Conservation (phyloP, 23 tunicate genomes). For the Styela clava region DNA sequence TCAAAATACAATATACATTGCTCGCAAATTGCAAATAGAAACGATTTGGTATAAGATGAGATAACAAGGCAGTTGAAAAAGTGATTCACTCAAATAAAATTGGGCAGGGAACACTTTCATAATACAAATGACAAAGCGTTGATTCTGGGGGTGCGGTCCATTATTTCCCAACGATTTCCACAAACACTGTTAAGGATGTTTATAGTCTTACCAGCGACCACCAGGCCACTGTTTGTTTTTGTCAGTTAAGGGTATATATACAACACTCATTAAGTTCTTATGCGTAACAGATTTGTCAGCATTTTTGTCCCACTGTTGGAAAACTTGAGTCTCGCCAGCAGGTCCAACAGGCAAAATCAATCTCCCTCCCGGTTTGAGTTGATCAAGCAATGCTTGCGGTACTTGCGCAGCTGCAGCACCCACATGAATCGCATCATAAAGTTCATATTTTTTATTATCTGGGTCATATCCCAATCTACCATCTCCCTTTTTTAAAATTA, state of each 20-base stretch:
- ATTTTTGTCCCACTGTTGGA: constrained; percentile 92
- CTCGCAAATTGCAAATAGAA: too few species aligned
- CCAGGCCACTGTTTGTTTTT: constrained; percentile 84
- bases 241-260: constrained; percentile 90
- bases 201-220: constrained; percentile 14
- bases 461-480: constrained; percentile 91
- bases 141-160: too few species aligned
- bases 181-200: too few species aligned
- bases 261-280: constrained; percentile 78
- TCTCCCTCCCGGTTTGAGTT: constrained; percentile 76
- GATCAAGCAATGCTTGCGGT: constrained; percentile 60
- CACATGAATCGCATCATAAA: constrained; percentile 95
- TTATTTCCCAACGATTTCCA: too few species aligned
- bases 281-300: constrained; percentile 46
- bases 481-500: constrained; percentile 58
- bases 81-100: too few species aligned
- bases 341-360: constrained; percentile 86
- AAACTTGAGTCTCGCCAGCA: constrained; percentile 75
- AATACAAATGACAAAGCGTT: neutral
- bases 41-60: too few species aligned
- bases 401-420: constrained; percentile 95
- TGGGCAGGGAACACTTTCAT: too few species aligned
- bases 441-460: constrained; percentile 37
- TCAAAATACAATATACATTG: too few species aligned
- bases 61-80: too few species aligned